Percentiles rank a stretch among this genome's conserved stretches.
Evolutionary conservation across 92 coral and sea anemone genomes (phyloP).

Genomic region (Diadumene lineata): DNA sequence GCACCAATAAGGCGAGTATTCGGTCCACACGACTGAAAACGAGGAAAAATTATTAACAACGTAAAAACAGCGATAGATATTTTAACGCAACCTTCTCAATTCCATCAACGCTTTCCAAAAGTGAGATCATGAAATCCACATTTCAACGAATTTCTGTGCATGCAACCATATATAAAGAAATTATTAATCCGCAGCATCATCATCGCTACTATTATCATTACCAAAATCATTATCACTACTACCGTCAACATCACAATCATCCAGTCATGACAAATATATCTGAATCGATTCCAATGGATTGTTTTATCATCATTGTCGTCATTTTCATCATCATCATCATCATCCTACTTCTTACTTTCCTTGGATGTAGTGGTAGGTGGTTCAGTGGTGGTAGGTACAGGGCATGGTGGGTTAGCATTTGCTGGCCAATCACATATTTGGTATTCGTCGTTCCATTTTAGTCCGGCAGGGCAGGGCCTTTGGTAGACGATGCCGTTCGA

Average conservation of each 20-base stretch:
- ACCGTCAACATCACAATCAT: neutral
- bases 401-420: slow-evolving; percentile 14
- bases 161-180: no score
- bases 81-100: no score
- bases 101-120: no score
- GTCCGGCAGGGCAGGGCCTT: slow-evolving; percentile 40
- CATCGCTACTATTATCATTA: neutral
- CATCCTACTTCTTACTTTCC: neutral
- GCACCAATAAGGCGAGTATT: no score
- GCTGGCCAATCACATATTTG: slow-evolving; percentile 32
- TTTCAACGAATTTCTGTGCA: no score
- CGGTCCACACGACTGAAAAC: no score
- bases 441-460: slow-evolving; percentile 23
- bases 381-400: neutral
- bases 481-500: slow-evolving; percentile 26
- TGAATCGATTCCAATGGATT: no score
- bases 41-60: no score
- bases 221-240: neutral
- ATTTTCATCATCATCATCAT: neutral
- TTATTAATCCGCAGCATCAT: neutral
- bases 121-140: no score
- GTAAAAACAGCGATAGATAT: no score
- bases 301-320: neutral
- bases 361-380: neutral
- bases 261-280: neutral